Conservation (phyloP, 2,888 invertebrate species). For the Drosophila paranaensis region DNA sequence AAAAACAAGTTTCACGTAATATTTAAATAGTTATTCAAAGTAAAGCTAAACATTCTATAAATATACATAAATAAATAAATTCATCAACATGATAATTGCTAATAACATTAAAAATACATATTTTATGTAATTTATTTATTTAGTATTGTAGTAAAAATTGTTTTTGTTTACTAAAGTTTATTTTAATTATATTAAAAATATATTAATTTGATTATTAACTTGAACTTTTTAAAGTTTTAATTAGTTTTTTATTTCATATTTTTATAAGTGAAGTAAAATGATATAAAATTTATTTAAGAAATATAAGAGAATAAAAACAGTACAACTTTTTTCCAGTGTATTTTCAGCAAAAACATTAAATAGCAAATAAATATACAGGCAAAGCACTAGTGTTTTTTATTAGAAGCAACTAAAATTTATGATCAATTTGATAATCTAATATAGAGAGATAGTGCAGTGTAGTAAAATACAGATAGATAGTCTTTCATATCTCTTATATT, state of each 20-base stretch:
- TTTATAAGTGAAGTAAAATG: too few relatives aligned
- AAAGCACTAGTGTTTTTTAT: not conserved
- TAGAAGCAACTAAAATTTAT: not conserved
- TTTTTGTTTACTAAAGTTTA: too few relatives aligned
- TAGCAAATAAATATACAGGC: not conserved
- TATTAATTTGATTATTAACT: too few relatives aligned
- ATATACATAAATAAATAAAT: too few relatives aligned
- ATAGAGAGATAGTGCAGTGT: not conserved
- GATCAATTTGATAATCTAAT: not conserved
- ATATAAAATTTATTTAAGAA: not conserved
- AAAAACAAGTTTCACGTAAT: constrained; percentile 3
- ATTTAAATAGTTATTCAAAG: not conserved
- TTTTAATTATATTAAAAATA: too few relatives aligned
- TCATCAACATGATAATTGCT: not conserved
- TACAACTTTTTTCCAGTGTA: constrained; percentile 5
- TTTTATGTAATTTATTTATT: too few relatives aligned
- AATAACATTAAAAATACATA: too few relatives aligned
- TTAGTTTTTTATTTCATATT: too few relatives aligned
- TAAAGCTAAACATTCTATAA: too few relatives aligned
- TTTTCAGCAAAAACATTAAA: not conserved
- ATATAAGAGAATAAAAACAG: not conserved
- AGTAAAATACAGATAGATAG: not conserved
- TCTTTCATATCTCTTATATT: not conserved
- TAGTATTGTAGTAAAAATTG: too few relatives aligned
- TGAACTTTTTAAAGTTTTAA: too few relatives aligned